Conservation (phyloP, 2,888 invertebrate species). For the Clistopyga incitator region DNA sequence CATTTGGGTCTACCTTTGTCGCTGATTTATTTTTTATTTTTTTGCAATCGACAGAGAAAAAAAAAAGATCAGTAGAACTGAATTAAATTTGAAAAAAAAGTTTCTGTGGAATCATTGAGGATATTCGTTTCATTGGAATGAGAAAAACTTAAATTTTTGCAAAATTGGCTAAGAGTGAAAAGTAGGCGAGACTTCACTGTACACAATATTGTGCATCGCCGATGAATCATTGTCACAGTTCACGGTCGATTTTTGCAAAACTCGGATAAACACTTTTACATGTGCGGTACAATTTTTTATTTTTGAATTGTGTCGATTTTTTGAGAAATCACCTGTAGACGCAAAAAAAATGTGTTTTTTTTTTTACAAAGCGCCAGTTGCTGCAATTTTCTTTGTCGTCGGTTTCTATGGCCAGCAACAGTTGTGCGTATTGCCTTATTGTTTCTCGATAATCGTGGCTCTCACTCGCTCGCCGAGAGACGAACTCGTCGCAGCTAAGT, state of each 20-base stretch:
- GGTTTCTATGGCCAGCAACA: neutral
- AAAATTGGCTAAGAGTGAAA: neutral
- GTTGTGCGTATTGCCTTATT: conserved; percentile 27
- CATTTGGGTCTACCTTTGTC: too few species aligned
- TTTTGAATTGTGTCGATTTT: neutral
- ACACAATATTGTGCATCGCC: neutral
- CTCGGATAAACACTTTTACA: neutral
- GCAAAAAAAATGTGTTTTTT: neutral
- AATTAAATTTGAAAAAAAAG: too few species aligned
- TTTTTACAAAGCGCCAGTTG: neutral
- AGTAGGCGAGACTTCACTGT: neutral
- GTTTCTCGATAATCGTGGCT: conserved; percentile 53
- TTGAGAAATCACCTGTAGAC: neutral
- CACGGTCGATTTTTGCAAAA: conserved; percentile 11
- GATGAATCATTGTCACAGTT: conserved; percentile 10
- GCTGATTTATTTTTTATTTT: too few species aligned
- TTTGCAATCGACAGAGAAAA: too few species aligned
- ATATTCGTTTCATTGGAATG: too few species aligned
- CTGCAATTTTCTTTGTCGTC: conserved; percentile 9
- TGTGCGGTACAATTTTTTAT: neutral
- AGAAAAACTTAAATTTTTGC: too few species aligned
- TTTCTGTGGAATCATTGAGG: too few species aligned
- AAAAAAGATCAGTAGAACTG: too few species aligned
- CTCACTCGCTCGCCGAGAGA: neutral
- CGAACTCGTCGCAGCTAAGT: conserved; percentile 37